Percentiles rank a stretch among this genome's conserved stretches.
Evolutionary conservation across 2,113 vertebrate genomes (phyloP).

Genomic region (Cyprinodon brontotheroides): DNA sequence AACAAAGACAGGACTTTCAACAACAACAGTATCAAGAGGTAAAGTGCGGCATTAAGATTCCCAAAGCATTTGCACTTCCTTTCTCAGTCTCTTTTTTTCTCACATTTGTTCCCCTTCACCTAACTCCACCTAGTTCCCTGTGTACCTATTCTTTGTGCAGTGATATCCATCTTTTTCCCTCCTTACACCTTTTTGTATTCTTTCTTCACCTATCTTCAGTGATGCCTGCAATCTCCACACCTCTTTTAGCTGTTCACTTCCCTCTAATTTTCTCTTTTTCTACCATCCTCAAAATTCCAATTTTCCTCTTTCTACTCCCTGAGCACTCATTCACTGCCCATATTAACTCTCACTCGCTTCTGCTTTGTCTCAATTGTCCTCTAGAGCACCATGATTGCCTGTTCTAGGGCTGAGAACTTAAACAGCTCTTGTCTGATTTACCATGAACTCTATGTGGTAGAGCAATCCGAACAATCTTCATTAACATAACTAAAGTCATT

Average conservation of each 20-base stretch:
- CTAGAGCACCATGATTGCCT: constrained; percentile 47
- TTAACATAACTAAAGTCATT: constrained; percentile 64
- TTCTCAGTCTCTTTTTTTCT: neutral
- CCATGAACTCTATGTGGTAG: constrained; percentile 27
- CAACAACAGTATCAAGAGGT: neutral
- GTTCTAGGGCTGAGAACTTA: constrained; percentile 38
- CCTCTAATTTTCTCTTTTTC: constrained; percentile 28
- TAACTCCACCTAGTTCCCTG: constrained; percentile 1
- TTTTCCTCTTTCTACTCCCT: constrained; percentile 37
- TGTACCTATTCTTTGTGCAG: constrained; percentile 13
- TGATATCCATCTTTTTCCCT: constrained; percentile 4
- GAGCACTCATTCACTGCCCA: constrained; percentile 41
- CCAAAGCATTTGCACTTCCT: neutral
- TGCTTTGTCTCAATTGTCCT: constrained; percentile 56
- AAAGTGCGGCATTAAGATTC: neutral
- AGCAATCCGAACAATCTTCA: constrained; percentile 59
- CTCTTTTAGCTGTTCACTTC: constrained; percentile 15
- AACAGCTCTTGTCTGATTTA: constrained; percentile 58
- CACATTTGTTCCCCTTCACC: neutral
- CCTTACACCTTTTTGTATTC: constrained; percentile 12
- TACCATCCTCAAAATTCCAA: constrained; percentile 46
- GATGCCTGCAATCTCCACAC: constrained; percentile 2
- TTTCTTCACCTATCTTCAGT: constrained; percentile 10
- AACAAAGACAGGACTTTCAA: neutral
- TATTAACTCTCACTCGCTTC: constrained; percentile 35